Base-by-base conservation (phyloP, 2,797 vertebrate genomes). In the Picus viridis region DNA sequence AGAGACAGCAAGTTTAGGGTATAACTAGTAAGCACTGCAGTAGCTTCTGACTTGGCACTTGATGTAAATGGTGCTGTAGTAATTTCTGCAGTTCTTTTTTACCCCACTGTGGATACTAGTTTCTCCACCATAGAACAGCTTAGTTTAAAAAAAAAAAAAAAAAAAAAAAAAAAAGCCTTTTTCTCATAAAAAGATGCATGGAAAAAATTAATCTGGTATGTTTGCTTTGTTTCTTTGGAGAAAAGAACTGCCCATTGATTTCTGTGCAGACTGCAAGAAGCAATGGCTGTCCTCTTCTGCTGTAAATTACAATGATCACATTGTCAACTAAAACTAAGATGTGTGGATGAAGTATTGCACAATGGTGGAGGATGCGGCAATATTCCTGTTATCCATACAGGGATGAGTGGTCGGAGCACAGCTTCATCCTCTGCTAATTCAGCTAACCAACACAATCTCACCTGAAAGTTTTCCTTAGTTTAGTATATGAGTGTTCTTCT, bases 391-490 rank as follows among this genome's bases (percentile, higher is more conserved):
- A 23, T 16, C 27, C 3, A 2, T 54, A 16, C 15, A 0, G 43
- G 32, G 11, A n/a, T 32, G 16, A 9, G 11, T 86, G 8, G 7
- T 56, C 63, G 49, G 13, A 63, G 77, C 27, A 30, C 7, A 76
- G 30, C 59, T 83, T 81, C 57, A 15, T 80, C 20, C 78, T 76
- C 58, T 71, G 32, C 57, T 93, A 87, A 68, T 85, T 75, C 80
- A 91, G 16, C 20, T 77, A 27, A 71, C 41, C 43, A 74, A 27
- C n/a, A 73, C 10, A 75, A n/a, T 75, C 29, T 72, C 22, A 74
- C 82, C n/a, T 59, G 58, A 65, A 61, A 41, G 27, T 53, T 91
- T 94, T 92, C 64, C 30, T 74, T 70, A 22, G 30, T 64, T 90
- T 59, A 29, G 3, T 85, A 59, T 80, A 58, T 68, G 9, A 30